Evolutionary conservation across 2,888 invertebrate genomes (phyloP).

Genomic region (Aleiodes leptofemur): DNA sequence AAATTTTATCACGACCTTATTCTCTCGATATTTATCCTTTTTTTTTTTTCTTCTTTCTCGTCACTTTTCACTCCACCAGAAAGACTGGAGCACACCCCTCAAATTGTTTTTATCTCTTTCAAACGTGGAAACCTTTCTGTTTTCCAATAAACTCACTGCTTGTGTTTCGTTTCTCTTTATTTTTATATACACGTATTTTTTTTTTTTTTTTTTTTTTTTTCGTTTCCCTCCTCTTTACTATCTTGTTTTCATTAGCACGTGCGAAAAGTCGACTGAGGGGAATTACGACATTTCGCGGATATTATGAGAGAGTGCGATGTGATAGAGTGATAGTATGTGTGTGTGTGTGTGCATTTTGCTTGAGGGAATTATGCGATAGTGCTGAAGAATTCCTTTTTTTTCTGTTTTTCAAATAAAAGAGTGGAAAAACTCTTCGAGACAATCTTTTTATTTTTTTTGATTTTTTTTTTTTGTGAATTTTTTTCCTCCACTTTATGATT

Average conservation of each 20-base stretch:
- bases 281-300: slow-evolving; percentile 31
- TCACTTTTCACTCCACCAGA: slow-evolving; percentile 14
- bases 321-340: background rate
- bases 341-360: slow-evolving; percentile 33
- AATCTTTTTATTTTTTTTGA: too few relatives aligned
- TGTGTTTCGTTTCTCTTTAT: too few relatives aligned
- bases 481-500: too few relatives aligned
- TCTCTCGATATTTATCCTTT: slow-evolving; percentile 14
- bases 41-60: background rate
- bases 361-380: slow-evolving; percentile 36
- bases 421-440: too few relatives aligned
- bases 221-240: slow-evolving; percentile 17
- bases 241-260: slow-evolving; percentile 36
- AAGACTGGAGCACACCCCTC: slow-evolving; percentile 25
- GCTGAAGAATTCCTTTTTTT: background rate
- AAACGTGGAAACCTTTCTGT: slow-evolving; percentile 31
- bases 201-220: slow-evolving; percentile 11
- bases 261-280: slow-evolving; percentile 35
- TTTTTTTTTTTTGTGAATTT: too few relatives aligned
- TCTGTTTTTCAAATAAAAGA: too few relatives aligned
- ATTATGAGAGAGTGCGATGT: background rate
- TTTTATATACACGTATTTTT: background rate
- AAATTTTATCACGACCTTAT: slow-evolving; percentile 32
- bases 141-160: slow-evolving; percentile 31
- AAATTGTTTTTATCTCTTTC: slow-evolving; percentile 37